Conservation (phyloP, 2,797 vertebrate genomes). For the Chelidonichthys spinosus region DNA sequence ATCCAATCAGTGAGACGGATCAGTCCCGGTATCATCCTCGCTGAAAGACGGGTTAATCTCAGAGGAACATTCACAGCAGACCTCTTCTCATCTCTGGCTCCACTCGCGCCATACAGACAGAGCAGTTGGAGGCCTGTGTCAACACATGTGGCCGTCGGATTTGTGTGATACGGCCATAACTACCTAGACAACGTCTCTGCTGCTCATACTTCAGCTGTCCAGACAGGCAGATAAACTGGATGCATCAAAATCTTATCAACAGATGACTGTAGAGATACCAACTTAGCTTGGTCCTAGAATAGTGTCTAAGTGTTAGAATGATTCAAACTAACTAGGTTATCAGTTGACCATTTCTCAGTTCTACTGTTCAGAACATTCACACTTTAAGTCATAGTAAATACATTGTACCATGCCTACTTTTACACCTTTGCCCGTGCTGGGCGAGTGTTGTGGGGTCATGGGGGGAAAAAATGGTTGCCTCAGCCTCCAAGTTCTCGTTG, state of each 20-base stretch:
- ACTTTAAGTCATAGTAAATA: neutral
- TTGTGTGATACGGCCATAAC: conserved; percentile 35
- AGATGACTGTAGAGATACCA: neutral
- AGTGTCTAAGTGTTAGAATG: too few relatives aligned
- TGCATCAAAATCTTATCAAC: neutral
- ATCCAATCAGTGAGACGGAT: conserved; percentile 80
- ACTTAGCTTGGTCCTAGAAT: neutral
- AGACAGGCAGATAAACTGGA: conserved; percentile 6
- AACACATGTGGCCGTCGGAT: conserved; percentile 61
- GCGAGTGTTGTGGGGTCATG: neutral
- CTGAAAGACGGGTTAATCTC: conserved; percentile 78
- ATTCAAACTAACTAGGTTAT: too few relatives aligned
- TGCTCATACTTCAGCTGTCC: conserved; percentile 12
- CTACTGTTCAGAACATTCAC: neutral
- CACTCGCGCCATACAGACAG: conserved; percentile 36
- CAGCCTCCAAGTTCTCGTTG: neutral
- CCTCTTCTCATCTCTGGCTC: conserved; percentile 65
- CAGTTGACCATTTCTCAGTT: too few relatives aligned
- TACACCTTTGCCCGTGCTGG: neutral
- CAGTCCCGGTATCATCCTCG: conserved; percentile 71
- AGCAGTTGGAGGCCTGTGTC: conserved; percentile 63
- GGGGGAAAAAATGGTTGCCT: too few relatives aligned
- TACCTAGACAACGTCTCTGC: conserved; percentile 12
- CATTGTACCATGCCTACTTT: neutral
- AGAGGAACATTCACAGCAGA: conserved; percentile 77